Percentiles rank a stretch among this genome's conserved stretches.
Evolutionary conservation across 2,888 invertebrate genomes (phyloP).

Genomic region (Crematogaster levior): DNA sequence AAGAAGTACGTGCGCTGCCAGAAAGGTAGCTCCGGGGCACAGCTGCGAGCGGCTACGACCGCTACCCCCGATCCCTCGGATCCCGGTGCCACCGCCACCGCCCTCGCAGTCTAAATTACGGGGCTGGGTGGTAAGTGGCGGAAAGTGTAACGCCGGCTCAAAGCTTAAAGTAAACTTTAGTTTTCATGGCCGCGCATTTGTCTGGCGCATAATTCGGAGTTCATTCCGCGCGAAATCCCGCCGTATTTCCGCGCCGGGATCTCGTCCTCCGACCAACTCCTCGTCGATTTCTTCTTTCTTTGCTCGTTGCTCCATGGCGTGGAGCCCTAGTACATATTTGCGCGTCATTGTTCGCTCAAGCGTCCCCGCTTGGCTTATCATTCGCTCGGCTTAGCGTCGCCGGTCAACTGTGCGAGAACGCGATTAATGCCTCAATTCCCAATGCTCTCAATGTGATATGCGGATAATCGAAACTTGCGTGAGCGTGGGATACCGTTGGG

Average conservation of each 20-base stretch:
- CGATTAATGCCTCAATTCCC: slow-evolving; percentile 47
- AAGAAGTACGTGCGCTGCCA: slow-evolving; percentile 39
- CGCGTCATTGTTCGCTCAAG: not conserved
- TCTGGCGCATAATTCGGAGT: slow-evolving; percentile 80
- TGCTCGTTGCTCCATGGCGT: not conserved
- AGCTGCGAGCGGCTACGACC: slow-evolving; percentile 40
- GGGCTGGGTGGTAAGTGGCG: slow-evolving; percentile 68
- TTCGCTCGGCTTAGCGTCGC: slow-evolving; percentile 16
- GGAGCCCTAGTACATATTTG: not conserved
- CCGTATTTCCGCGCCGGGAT: slow-evolving; percentile 68
- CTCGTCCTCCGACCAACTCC: not conserved
- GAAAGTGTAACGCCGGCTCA: slow-evolving; percentile 72
- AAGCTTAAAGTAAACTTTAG: slow-evolving; percentile 79
- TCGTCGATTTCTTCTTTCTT: slow-evolving; percentile 33
- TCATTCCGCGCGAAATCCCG: slow-evolving; percentile 76
- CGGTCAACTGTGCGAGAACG: slow-evolving; percentile 27
- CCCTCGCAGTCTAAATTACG: slow-evolving; percentile 54
- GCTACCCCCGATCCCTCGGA: not conserved
- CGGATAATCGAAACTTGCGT: slow-evolving; percentile 50
- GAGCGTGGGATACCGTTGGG: slow-evolving; percentile 18
- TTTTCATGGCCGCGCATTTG: slow-evolving; percentile 80
- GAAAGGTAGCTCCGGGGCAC: slow-evolving; percentile 47
- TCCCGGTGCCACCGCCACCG: not conserved
- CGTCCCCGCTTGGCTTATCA: slow-evolving; percentile 38
- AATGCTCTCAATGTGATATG: slow-evolving; percentile 34